Evolutionary conservation across 2,888 invertebrate genomes (phyloP).

Genomic region (Trissolcus japonicus): DNA sequence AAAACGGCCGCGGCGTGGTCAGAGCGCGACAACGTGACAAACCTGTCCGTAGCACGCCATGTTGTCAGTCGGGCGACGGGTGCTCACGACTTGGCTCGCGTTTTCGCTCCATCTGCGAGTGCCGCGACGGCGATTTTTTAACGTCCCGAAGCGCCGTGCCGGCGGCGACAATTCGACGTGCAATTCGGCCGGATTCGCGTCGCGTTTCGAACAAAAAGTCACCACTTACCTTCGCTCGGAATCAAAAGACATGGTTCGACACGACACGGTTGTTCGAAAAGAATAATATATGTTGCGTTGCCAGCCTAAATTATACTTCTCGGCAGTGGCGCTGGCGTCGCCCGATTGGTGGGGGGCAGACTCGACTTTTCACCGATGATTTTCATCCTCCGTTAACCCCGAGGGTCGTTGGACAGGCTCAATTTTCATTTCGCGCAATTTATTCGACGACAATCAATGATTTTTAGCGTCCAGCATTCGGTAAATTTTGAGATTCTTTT

Average conservation of each 20-base stretch:
- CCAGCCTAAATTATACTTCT: conserved; percentile 62
- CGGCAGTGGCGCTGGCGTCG: conserved; percentile 67
- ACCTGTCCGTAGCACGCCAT: conserved; percentile 77
- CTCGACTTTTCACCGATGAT: neutral
- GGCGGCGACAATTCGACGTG: neutral
- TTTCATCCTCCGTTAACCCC: neutral
- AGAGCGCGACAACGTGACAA: conserved; percentile 64
- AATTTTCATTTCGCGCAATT: conserved; percentile 1
- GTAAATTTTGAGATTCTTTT: neutral
- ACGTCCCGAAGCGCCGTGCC: neutral
- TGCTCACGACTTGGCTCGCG: neutral
- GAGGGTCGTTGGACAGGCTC: neutral
- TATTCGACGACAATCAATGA: neutral
- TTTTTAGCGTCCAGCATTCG: neutral
- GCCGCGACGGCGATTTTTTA: neutral
- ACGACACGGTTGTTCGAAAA: conserved; percentile 85
- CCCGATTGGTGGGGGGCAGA: neutral
- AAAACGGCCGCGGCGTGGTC: conserved; percentile 3
- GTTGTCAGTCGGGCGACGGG: conserved; percentile 77
- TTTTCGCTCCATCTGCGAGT: neutral
- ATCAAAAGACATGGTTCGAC: conserved; percentile 89
- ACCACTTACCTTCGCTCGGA: conserved; percentile 87
- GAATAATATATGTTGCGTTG: conserved; percentile 76
- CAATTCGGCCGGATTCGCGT: neutral
- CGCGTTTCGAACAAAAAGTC: conserved; percentile 69